These are phyloP conservation scores for Staurois parvus DNA, from an alignment of 2,797 vertebrate genomes.

Conservation along the genomic window DNA sequence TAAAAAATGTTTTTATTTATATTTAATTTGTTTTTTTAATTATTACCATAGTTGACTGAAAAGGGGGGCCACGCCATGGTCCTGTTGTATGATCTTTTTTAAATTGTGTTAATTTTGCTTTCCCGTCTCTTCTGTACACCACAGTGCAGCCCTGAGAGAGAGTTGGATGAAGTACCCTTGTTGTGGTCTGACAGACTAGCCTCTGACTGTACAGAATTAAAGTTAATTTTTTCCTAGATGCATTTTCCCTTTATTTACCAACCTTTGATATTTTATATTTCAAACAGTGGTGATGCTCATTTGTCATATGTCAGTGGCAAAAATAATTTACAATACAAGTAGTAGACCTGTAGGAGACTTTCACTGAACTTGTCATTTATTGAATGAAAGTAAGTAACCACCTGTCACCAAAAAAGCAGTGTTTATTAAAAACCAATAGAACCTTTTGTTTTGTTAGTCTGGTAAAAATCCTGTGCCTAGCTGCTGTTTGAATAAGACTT, in stretches of 20 bases:
- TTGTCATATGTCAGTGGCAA: not conserved
- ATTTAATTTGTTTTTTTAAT: constrained; percentile 25
- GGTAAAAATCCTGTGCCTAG: too few relatives aligned
- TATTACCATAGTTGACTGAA: constrained; percentile 1
- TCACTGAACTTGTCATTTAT: too few relatives aligned
- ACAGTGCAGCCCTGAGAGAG: constrained; percentile 20
- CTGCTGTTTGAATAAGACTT: too few relatives aligned
- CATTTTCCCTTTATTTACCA: not conserved
- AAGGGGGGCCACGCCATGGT: not conserved
- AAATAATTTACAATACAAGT: too few relatives aligned
- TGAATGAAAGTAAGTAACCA: too few relatives aligned
- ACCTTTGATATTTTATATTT: not conserved
- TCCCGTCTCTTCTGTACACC: not conserved
- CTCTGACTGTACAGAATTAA: constrained; percentile 43
- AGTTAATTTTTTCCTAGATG: constrained; percentile 36
- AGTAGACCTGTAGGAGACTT: too few relatives aligned
- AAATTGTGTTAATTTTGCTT: not conserved
- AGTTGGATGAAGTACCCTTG: constrained; percentile 39
- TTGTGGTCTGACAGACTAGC: constrained; percentile 38
- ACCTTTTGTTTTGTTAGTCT: too few relatives aligned
- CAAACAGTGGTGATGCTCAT: not conserved
- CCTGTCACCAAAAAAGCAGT: too few relatives aligned
- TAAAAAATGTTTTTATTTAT: not conserved
- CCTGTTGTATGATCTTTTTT: constrained; percentile 8
- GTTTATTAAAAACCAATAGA: too few relatives aligned